Base-by-base conservation (phyloP, 2,888 invertebrate species). In the Strigamia crassipes region DNA sequence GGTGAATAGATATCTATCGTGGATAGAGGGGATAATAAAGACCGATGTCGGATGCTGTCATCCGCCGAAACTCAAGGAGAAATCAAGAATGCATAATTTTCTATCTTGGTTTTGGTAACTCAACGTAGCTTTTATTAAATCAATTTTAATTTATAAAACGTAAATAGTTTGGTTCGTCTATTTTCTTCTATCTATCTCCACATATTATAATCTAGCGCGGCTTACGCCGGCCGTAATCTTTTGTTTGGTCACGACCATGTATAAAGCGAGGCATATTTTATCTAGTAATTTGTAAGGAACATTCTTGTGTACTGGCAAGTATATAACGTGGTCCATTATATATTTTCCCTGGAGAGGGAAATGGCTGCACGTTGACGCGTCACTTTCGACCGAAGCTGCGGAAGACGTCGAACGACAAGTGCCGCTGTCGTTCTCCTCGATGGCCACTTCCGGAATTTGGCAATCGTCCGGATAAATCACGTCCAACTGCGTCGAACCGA, bases 401-500 rank as follows among this genome's bases (percentile, higher is more conserved):
- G 15, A n/a, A 1, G 46, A 46, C 13, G n/a, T 13, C 6, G 56
- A 56, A 9, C 6, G 9, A 18, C 21, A 1, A 18, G 56, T 3
- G 0, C 2, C 56, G 15, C n/a, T 6, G 1, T 56, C n/a, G 18
- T 27, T 23, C 15, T 77, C 78, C 0, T 77, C 78, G 9, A 77
- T 10, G 15, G 38, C 78, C 15, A 77, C 31, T 18, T 77, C 78
- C 10, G 78, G 78, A n/a, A 77, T 34, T 56, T 56, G 56, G 56
- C 56, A 56, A 18, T 56, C 56, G 56, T 86, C 86, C 38, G 87
- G 86, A 81, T 87, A 86, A 0, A 88, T 85, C 51, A 87, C 84
- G 83, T 86, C 87, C 21, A 88, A 85, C 84, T 88, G 88, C 0
- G 88, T 87, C 6, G 87, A 88, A 5, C 88, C 87, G 15, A 87